Base-by-base conservation (phyloP, 2,888 invertebrate genomes). In the Cheilosia soror region DNA sequence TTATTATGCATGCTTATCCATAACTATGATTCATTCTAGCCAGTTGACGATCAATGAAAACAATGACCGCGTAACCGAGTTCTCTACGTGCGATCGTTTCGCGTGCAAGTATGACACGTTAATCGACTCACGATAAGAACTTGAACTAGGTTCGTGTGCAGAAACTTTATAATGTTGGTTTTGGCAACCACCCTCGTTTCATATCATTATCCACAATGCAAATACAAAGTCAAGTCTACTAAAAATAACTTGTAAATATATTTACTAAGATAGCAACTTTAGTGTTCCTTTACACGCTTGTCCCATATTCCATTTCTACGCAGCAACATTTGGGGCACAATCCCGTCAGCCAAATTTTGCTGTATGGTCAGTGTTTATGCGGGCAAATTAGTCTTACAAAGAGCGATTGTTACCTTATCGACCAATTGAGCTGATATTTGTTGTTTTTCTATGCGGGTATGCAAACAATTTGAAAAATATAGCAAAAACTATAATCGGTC, bases 231-330 rank as follows among this genome's bases (percentile, higher is more conserved):
- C 13, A 62, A 47, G 27, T 27, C 13, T 13, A 51, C 25, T 27
- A 53, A 66, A 53, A 53, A 66, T 66, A 42, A 13, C 11, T 4
- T 11, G 37, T 11, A 37, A 20, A 47, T 37, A 9, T 66, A 27
- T 51, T 51, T n/a, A 2, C 27, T 7, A n/a, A 37, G 27, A 65
- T 51, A 40, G 51, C 5, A n/a, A 37, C 27, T 13, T 44, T 5
- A 2, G 9, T 15, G 44, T 44, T 15, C 5, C 20, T 11, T 11
- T n/a, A 27, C 11, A 31, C 31, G 15, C 9, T 2, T 11, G n/a
- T 5, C 20, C 15, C 9, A 13, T 20, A 27, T 25, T 15, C 15
- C 1, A 0, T 11, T 40, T 40, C 29, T 37, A 29, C 53, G 40
- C 27, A n/a, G 65, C 13, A 51, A 37, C n/a, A 33, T 53, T 20